Evolutionary conservation across 35 echinoderm and acorn worm species (phyloP).

Genomic region (Strongylocentrotus purpuratus): DNA sequence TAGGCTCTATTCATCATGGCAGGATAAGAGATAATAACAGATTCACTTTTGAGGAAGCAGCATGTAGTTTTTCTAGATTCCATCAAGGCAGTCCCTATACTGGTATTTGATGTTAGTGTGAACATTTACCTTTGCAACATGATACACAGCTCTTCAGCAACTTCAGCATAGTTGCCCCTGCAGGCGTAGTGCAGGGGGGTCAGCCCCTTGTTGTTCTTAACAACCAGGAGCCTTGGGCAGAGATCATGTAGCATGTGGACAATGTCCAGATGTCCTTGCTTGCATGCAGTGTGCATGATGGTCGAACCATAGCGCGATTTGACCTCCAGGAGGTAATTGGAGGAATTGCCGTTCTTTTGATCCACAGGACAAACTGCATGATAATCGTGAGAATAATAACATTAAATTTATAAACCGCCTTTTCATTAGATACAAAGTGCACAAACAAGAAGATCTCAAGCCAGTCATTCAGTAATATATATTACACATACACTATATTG

Average conservation of each 20-base stretch:
- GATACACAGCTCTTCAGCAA: neutral
- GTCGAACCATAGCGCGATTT: neutral
- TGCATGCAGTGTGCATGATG: neutral
- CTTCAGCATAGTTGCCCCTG: slow-evolving; percentile 26
- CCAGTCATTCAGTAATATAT: no score
- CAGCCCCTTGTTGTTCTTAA: neutral
- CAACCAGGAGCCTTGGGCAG: neutral
- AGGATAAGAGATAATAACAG: no score
- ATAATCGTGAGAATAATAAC: no score
- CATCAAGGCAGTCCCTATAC: no score
- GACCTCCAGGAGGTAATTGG: neutral
- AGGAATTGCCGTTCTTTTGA: neutral
- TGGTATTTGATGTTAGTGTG: no score
- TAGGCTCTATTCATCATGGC: no score
- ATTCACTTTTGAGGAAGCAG: no score
- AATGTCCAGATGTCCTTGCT: neutral
- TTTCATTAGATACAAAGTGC: no score
- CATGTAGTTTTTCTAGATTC: no score
- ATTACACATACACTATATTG: no score
- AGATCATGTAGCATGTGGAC: neutral
- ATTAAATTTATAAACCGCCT: no score
- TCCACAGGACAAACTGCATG: neutral
- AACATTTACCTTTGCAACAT: slow-evolving; percentile 19
- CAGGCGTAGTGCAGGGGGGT: slow-evolving; percentile 16
- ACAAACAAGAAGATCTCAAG: no score